Conservation (phyloP, 2,113 vertebrate genomes). For the Phalacrocorax aristotelis region DNA sequence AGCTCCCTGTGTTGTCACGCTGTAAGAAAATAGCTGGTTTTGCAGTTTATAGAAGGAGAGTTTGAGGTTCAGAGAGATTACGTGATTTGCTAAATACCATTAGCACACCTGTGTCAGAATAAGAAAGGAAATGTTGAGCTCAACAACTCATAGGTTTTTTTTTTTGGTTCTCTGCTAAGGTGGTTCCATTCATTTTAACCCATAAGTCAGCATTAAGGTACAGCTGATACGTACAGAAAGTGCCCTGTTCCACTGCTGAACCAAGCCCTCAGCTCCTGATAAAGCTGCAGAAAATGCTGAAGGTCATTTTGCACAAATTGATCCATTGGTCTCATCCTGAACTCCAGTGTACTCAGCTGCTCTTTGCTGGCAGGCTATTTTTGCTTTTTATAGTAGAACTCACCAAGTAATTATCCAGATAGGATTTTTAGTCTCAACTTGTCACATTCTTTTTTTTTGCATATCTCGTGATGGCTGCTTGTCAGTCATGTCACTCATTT, state of each 20-base stretch:
- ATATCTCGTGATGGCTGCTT: not conserved
- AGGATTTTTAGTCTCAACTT: slow-evolving; percentile 45
- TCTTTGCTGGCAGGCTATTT: not conserved
- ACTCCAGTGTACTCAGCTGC: not conserved
- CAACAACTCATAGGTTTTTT: not conserved
- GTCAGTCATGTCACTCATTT: slow-evolving; percentile 33
- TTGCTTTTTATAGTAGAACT: not conserved
- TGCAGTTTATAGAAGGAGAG: not conserved
- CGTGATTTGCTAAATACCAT: not conserved
- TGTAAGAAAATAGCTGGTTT: not conserved
- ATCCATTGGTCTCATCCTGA: not conserved
- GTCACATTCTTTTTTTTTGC: slow-evolving; percentile 20
- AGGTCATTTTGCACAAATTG: not conserved
- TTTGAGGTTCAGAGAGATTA: not conserved
- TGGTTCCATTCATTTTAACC: not conserved
- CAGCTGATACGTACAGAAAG: not conserved
- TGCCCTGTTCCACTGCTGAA: not conserved
- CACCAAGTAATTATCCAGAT: slow-evolving; percentile 25
- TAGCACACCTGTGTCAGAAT: not conserved
- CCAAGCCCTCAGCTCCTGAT: not conserved
- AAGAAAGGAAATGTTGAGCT: not conserved
- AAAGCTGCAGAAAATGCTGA: not conserved
- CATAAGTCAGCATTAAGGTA: not conserved
- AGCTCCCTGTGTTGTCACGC: not conserved
- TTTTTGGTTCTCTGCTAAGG: not conserved